These are phyloP conservation scores for Leptodactylus fallax DNA, from an alignment of 2,797 vertebrate species.

Conservation along the genomic window DNA sequence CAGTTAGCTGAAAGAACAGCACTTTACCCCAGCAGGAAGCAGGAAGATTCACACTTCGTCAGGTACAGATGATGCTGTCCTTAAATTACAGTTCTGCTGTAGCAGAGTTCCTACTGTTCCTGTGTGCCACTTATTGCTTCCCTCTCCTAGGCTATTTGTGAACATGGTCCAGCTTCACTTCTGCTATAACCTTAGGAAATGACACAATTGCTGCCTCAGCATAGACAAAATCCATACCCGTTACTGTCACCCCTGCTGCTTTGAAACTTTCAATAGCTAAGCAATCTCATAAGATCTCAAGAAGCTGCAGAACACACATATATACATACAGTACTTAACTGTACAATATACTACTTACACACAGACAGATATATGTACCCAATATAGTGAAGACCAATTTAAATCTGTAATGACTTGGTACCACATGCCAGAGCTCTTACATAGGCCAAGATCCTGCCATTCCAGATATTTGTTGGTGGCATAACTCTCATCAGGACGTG, in stretches of 20 bases:
- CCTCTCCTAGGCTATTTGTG: constrained; percentile 4
- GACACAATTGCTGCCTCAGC: constrained; percentile 15
- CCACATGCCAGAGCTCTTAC: too few relatives aligned
- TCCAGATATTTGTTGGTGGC: too few relatives aligned
- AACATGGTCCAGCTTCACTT: constrained; percentile 3
- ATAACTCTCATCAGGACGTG: too few relatives aligned
- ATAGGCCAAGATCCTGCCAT: too few relatives aligned
- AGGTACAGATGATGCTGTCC: constrained; percentile 29
- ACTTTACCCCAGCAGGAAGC: constrained; percentile 24
- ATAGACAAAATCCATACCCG: constrained; percentile 14
- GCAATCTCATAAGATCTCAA: not conserved
- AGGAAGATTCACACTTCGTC: constrained; percentile 36
- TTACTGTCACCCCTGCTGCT: constrained; percentile 4
- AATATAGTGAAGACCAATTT: too few relatives aligned
- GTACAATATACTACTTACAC: too few relatives aligned
- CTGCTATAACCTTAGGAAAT: constrained; percentile 28
- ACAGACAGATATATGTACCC: too few relatives aligned
- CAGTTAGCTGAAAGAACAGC: constrained; percentile 28
- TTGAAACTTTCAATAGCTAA: constrained; percentile 8
- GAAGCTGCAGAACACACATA: not conserved
- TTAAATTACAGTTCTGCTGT: constrained; percentile 35
- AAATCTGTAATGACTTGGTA: too few relatives aligned
- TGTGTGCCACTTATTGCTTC: constrained; percentile 27
- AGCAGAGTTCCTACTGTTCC: constrained; percentile 40
- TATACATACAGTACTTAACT: too few relatives aligned